These are phyloP conservation scores for Eristalinus aeneus DNA, from an alignment of 2,888 invertebrate genomes.

Conservation along the genomic window DNA sequence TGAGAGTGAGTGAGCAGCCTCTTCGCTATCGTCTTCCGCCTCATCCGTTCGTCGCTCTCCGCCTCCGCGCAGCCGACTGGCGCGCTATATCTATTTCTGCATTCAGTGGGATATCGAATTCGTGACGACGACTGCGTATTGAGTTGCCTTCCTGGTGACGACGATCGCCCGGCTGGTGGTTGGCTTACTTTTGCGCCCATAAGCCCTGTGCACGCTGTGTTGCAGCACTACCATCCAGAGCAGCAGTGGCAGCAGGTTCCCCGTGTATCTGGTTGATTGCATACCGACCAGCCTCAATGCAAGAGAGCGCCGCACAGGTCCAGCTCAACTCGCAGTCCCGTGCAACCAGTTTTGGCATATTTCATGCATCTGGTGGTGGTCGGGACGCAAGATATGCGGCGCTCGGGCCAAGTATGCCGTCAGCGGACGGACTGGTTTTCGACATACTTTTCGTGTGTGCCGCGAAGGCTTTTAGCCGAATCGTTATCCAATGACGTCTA, in stretches of 20 bases:
- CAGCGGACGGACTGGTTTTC: conserved; percentile 29
- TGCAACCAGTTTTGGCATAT: conserved; percentile 28
- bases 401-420: conserved; percentile 30
- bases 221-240: no score
- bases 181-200: conserved; percentile 32
- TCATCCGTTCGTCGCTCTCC: no score
- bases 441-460: conserved; percentile 6
- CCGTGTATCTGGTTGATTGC: conserved; percentile 19
- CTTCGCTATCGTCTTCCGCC: neutral
- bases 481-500: conserved; percentile 46
- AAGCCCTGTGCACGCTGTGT: conserved; percentile 31
- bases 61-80: neutral
- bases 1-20: conserved; percentile 33
- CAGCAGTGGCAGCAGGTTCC: neutral
- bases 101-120: conserved; percentile 20
- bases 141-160: conserved; percentile 43
- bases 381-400: conserved; percentile 26
- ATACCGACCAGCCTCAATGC: conserved; percentile 26
- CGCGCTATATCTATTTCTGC: neutral
- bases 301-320: neutral
- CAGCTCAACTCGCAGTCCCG: conserved; percentile 1
- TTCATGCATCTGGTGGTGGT: conserved; percentile 14
- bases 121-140: conserved; percentile 38
- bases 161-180: conserved; percentile 15
- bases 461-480: conserved; percentile 24